phyloP scores from a whole-genome alignment of 2,113 vertebrate genomes.

The Aix galericulata region DNA sequence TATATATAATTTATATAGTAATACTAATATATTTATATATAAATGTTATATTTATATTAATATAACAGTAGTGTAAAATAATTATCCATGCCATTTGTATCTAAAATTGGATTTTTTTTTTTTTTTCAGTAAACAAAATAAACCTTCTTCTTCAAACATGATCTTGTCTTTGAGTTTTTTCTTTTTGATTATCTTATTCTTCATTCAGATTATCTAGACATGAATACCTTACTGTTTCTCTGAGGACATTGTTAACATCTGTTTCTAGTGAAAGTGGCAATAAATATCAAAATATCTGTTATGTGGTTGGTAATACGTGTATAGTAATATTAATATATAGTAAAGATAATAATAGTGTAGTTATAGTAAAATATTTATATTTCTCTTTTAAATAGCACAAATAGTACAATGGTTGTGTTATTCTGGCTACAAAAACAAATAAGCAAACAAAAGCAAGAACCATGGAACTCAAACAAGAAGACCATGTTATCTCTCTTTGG shows the following conservation, averaged over 20 bases:
- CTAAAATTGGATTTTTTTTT: not conserved
- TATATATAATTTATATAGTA: too few relatives aligned
- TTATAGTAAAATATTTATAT: not conserved
- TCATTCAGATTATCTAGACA: not conserved
- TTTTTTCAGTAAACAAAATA: not conserved
- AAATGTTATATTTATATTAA: too few relatives aligned
- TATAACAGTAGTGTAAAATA: not conserved
- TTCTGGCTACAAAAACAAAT: not conserved
- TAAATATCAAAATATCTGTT: not conserved
- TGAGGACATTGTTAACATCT: not conserved
- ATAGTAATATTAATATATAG: too few relatives aligned
- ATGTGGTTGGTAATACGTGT: too few relatives aligned
- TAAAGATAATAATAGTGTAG: too few relatives aligned
- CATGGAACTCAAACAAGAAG: not conserved
- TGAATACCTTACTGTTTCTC: not conserved
- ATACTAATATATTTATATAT: too few relatives aligned
- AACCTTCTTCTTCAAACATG: not conserved
- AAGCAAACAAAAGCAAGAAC: not conserved
- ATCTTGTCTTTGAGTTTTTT: not conserved
- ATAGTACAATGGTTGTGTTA: not conserved
- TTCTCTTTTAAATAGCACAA: not conserved
- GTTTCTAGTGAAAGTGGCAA: not conserved
- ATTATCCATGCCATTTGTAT: not conserved
- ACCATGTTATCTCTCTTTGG: rapidly evolving
- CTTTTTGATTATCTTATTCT: not conserved